phyloP scores from a whole-genome alignment of 2,113 vertebrate species.

The Eretmochelys imbricata region DNA sequence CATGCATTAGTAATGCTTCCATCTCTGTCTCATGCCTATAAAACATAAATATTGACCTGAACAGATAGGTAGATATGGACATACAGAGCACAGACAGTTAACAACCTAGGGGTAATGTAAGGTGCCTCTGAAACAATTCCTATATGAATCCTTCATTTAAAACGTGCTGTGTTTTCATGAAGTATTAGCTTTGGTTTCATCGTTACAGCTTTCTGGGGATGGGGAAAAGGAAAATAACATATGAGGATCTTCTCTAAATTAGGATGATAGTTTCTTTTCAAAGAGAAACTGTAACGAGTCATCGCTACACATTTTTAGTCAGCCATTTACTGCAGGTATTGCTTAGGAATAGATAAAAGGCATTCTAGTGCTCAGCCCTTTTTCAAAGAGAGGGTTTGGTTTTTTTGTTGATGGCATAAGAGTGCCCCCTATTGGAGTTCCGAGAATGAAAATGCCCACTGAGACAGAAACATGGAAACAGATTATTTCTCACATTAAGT shows the following conservation, averaged over 20 bases:
- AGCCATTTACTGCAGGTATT: neutral
- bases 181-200: neutral
- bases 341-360: neutral
- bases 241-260: neutral
- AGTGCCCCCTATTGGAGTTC: slow-evolving; percentile 35
- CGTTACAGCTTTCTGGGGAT: neutral
- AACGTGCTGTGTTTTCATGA: neutral
- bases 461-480: neutral
- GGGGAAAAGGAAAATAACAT: neutral
- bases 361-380: neutral
- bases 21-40: neutral
- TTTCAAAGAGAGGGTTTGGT: neutral
- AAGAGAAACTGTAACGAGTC: neutral
- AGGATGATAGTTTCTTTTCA: slow-evolving; percentile 5
- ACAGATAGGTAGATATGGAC: neutral
- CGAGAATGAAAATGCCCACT: neutral
- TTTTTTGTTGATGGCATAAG: slow-evolving; percentile 15
- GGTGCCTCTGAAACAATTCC: neutral
- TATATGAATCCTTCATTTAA: neutral
- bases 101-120: neutral
- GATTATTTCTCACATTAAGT: neutral
- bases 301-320: neutral
- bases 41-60: neutral
- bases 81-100: neutral
- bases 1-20: neutral